Base-by-base conservation (phyloP, 2,113 vertebrate species). In the Sporophila hypoxantha region DNA sequence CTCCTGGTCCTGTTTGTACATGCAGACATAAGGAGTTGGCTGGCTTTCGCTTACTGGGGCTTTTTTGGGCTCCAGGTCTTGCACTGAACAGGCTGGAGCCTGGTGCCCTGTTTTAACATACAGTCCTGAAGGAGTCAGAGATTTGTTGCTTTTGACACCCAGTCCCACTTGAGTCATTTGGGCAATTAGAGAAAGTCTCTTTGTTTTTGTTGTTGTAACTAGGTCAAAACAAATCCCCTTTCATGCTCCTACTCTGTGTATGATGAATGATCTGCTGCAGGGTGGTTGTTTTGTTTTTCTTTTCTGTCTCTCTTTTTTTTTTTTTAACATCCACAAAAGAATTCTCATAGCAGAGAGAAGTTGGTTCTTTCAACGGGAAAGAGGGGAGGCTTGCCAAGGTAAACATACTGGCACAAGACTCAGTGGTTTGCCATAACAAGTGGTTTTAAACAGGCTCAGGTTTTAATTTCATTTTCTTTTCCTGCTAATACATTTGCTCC, bases 121-220 rank as follows among this genome's bases (percentile, higher is more conserved):
- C 21, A 82, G 47, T 30, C 79, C 87, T 42, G 46, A 85, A 91
- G 66, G 55, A 88, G 82, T 49, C 59, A 55, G 27, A 61, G 39
- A n/a, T 52, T 65, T 85, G 37, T 85, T 92, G 61, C 76, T 89
- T 93, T 92, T 91, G 88, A 95, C 91, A 89, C 85, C 56, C 76
- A 86, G 70, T 41, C 75, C 67, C 41, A 47, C 21, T 88, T 79
- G 75, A 94, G 64, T 93, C 62, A 92, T 92, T 88, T 61, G 25
- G 50, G 46, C 82, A 93, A 95, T 85, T 82, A 91, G 60, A 73
- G 25, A 93, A 88, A 88, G 47, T 88, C 23, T 68, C 62, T 92
- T 88, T 94, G 79, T 64, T 88, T 92, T 90, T 85, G 83, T 88
- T 94, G 90, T 91, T 88, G 22, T 87, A 90, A 93, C 85, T 93